Base-by-base conservation (phyloP, 2,113 vertebrate genomes). In the Megaptera novaeangliae region DNA sequence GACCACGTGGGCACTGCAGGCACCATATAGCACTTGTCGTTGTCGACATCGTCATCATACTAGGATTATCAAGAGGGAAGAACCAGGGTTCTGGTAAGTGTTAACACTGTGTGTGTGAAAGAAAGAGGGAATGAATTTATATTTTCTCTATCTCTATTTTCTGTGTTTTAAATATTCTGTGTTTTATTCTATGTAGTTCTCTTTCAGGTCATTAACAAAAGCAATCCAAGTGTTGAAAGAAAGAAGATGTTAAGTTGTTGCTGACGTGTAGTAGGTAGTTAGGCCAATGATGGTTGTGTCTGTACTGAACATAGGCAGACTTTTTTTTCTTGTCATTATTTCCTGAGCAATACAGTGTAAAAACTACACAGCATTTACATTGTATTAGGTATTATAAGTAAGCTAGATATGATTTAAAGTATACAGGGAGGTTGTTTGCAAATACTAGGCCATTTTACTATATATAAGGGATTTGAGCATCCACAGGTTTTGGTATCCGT, bases 401-500 rank as follows among this genome's bases (percentile, higher is more conserved):
- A 57, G 36, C n/a, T 57, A 80, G 52, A 57, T 21, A 27, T 57
- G 34, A 57, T 39, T 80, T 57, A 17, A 80, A 80, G 21, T 80
- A 39, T 36, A 36, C 13, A 57, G 77, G 52, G 52, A 57, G 21
- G 77, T 57, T n/a, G 23, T 36, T 36, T 27, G 52, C 77, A 80
- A 80, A 57, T 80, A 57, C 21, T 10, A 9, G 77, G 77, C 52
- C n/a, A 80, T 39, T 80, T 80, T 57, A 57, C 55, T 8, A 8
- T 57, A 39, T 27, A 3, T 39, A 57, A 80, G 21, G 52, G 55
- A 57, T 52, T n/a, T 36, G 21, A 57, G 77, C n/a, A 57, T 23
- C 23, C 21, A 12, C 21, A 80, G 52, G 52, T 36, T 52, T 36
- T 57, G 55, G 52, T 80, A 5, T 57, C 11, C 0, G 3, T 5